Percentiles rank a stretch among this genome's conserved stretches.
phyloP scores from a whole-genome alignment of 2,113 vertebrate species.

The Ascaphus truei region DNA sequence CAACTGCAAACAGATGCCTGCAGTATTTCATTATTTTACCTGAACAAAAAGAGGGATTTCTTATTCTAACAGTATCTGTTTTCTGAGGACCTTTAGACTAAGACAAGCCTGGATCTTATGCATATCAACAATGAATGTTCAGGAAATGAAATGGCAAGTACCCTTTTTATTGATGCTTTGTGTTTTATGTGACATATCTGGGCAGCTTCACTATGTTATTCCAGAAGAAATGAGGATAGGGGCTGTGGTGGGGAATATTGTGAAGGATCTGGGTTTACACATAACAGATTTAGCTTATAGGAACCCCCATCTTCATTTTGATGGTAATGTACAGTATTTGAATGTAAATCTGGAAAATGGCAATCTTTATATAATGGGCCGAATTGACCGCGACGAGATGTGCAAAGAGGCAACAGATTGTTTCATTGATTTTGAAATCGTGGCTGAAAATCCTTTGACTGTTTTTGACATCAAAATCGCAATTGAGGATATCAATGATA shows the following conservation, averaged over 20 bases:
- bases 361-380: conserved; percentile 54
- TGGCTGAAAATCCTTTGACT: conserved; percentile 53
- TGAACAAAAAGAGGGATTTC: neutral
- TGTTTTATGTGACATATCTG: neutral
- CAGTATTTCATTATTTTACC: no score
- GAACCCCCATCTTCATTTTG: no score
- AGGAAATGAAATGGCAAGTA: neutral
- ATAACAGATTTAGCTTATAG: no score
- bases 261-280: conserved; percentile 53
- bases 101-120: neutral
- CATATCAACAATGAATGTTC: neutral
- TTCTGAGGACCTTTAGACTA: neutral
- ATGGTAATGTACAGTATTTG: no score
- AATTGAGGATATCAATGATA: conserved; percentile 54
- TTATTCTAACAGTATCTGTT: no score
- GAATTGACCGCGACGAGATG: conserved; percentile 49
- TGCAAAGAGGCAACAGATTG: conserved; percentile 57
- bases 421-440: conserved; percentile 44
- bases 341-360: conserved; percentile 53
- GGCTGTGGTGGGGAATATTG: conserved; percentile 54
- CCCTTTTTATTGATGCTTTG: neutral
- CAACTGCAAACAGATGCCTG: neutral
- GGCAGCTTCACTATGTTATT: conserved; percentile 38
- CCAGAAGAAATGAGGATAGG: conserved; percentile 53
- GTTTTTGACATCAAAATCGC: conserved; percentile 45